These are phyloP conservation scores for Ia io DNA, from an alignment of 2,113 vertebrate genomes.

Conservation along the genomic window DNA sequence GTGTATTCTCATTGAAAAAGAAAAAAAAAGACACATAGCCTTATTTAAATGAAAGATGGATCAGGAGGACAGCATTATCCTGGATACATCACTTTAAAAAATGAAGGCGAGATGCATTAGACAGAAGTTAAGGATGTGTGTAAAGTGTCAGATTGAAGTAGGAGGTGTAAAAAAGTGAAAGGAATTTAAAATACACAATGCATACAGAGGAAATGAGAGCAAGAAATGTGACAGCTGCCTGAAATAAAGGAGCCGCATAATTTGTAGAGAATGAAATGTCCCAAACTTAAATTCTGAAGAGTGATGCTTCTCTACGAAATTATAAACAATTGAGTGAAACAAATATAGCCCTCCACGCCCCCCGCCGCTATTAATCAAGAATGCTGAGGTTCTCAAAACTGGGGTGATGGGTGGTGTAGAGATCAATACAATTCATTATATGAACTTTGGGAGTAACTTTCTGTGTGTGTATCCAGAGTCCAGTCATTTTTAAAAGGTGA, in stretches of 20 bases:
- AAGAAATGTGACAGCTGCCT: constrained; percentile 63
- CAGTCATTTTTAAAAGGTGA: not conserved
- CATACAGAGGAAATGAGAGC: constrained; percentile 67
- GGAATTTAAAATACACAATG: constrained; percentile 54
- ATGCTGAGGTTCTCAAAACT: not conserved
- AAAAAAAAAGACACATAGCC: constrained; percentile 39
- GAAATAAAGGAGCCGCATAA: constrained; percentile 45
- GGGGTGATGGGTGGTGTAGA: not conserved
- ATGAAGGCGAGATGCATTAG: constrained; percentile 60
- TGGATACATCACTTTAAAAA: constrained; percentile 59
- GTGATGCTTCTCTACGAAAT: constrained; percentile 36
- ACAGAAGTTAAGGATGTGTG: constrained; percentile 62
- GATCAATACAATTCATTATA: not conserved
- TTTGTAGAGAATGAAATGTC: constrained; percentile 29
- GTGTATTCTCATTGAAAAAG: not conserved
- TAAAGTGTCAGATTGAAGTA: constrained; percentile 66
- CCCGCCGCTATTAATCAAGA: not conserved
- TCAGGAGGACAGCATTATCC: constrained; percentile 38
- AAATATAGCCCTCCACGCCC: not conserved
- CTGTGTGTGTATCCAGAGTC: not conserved
- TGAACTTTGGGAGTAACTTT: not conserved
- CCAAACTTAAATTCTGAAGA: constrained; percentile 59
- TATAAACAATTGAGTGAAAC: constrained; percentile 22
- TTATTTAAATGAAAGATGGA: constrained; percentile 70
- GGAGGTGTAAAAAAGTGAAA: constrained; percentile 67